phyloP scores from a whole-genome alignment of 1,140 invertebrate species.

The Aleiodes sp. region DNA sequence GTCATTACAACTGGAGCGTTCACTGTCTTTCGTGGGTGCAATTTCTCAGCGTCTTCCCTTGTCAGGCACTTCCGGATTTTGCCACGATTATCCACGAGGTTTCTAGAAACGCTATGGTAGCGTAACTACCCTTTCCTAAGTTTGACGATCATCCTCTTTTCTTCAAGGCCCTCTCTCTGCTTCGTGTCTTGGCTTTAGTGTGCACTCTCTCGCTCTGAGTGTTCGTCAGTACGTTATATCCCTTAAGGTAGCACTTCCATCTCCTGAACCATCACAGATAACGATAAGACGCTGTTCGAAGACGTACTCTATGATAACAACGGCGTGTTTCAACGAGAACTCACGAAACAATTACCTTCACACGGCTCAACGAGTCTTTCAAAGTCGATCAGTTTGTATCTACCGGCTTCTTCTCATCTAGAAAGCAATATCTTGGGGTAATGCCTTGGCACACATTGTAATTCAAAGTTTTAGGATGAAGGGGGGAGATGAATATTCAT shows the following conservation, averaged over 20 bases:
- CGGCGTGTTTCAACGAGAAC: conserved; percentile 19
- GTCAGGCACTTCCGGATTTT: conserved; percentile 30
- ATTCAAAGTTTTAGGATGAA: too few relatives aligned
- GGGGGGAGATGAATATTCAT: too few relatives aligned
- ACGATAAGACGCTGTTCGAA: conserved; percentile 28
- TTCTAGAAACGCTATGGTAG: conserved; percentile 20
- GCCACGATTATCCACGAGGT: conserved; percentile 29
- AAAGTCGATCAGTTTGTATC: too few relatives aligned
- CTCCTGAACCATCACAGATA: conserved; percentile 27
- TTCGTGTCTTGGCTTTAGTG: neutral
- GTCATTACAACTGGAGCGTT: conserved; percentile 14
- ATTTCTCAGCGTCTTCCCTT: conserved; percentile 29
- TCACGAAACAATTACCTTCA: conserved; percentile 27
- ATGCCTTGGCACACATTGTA: too few relatives aligned
- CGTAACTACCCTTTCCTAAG: conserved; percentile 29
- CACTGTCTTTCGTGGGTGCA: conserved; percentile 3
- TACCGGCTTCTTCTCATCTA: too few relatives aligned
- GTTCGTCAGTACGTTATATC: neutral
- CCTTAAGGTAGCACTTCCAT: conserved; percentile 2
- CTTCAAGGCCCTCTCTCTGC: neutral
- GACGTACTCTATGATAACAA: conserved; percentile 26
- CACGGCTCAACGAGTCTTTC: neutral
- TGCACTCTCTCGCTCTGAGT: neutral
- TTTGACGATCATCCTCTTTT: conserved; percentile 29
- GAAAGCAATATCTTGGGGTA: too few relatives aligned